A percentile compares a stretch with the other conserved stretches of the same genome.
phyloP scores from a whole-genome alignment of 2,888 invertebrate genomes.

The Nephrotoma appendiculata region DNA sequence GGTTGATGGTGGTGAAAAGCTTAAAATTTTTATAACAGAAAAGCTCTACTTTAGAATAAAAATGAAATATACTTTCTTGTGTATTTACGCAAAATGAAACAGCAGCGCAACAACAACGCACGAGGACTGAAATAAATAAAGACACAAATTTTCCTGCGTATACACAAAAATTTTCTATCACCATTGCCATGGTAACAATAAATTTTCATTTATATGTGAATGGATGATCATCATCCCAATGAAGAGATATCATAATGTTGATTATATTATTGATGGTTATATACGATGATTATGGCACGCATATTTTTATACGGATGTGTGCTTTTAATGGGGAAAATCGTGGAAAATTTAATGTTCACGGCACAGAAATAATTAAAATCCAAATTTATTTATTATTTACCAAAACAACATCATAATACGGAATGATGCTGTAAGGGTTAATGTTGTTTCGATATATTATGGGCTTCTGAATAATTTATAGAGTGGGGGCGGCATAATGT shows the following conservation, averaged over 20 bases:
- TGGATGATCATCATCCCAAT: background rate
- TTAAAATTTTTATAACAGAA: background rate
- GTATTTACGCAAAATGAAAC: background rate
- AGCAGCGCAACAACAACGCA: background rate
- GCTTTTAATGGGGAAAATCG: background rate
- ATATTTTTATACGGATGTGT: background rate
- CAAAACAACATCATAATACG: background rate
- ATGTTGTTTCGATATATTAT: too few species aligned
- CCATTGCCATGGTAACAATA: background rate
- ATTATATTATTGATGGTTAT: too few species aligned
- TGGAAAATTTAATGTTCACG: background rate
- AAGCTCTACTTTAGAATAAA: background rate
- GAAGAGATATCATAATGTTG: too few species aligned
- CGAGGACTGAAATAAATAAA: too few species aligned
- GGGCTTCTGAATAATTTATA: background rate
- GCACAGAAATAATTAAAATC: background rate
- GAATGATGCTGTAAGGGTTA: too few species aligned
- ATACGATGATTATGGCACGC: too few species aligned
- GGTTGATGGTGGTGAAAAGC: background rate
- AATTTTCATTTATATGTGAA: background rate
- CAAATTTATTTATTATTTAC: background rate
- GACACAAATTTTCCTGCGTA: too few species aligned
- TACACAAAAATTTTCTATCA: background rate
- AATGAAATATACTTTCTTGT: background rate
- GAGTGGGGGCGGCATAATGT: too few species aligned